phyloP scores from a whole-genome alignment of 2,113 vertebrate genomes.

The Macquaria australasica region DNA sequence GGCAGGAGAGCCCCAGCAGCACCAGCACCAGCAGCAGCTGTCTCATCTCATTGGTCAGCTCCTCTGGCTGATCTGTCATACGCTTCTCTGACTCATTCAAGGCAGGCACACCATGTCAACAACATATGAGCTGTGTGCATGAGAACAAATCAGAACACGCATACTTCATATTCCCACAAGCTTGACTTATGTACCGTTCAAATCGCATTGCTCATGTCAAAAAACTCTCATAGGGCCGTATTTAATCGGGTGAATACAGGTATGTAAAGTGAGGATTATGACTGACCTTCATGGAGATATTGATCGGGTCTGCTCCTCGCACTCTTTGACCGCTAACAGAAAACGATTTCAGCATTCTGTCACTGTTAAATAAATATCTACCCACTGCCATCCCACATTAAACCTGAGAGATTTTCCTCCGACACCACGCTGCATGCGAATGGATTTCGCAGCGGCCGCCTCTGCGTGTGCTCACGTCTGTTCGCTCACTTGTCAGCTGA shows the following conservation, averaged over 20 bases:
- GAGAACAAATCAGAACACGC: slow-evolving; percentile 34
- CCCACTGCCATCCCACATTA: slow-evolving; percentile 54
- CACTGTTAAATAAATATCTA: slow-evolving; percentile 60
- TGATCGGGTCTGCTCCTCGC: slow-evolving; percentile 18
- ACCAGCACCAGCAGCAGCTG: slow-evolving; percentile 48
- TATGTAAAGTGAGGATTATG: slow-evolving; percentile 7
- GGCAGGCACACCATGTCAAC: slow-evolving; percentile 50
- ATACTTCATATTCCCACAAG: slow-evolving; percentile 15
- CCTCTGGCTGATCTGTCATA: slow-evolving; percentile 57
- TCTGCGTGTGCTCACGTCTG: slow-evolving; percentile 52
- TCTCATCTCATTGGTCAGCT: slow-evolving; percentile 48
- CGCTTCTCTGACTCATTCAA: slow-evolving; percentile 49
- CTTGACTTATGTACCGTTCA: slow-evolving; percentile 38
- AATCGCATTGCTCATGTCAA: slow-evolving; percentile 6
- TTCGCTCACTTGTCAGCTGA: slow-evolving; percentile 48
- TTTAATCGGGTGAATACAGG: slow-evolving; percentile 10
- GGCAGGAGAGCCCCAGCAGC: slow-evolving; percentile 18
- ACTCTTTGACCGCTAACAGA: slow-evolving; percentile 17
- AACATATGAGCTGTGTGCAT: slow-evolving; percentile 34
- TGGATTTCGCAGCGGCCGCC: slow-evolving; percentile 54
- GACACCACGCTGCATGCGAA: not conserved
- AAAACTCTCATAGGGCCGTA: not conserved
- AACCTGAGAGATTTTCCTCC: slow-evolving; percentile 49
- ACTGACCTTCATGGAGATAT: slow-evolving; percentile 7
- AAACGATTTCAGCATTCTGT: slow-evolving; percentile 25